These are phyloP conservation scores for Gymnocephalus cernua DNA, from an alignment of 2,113 vertebrate species.

Conservation along the genomic window DNA sequence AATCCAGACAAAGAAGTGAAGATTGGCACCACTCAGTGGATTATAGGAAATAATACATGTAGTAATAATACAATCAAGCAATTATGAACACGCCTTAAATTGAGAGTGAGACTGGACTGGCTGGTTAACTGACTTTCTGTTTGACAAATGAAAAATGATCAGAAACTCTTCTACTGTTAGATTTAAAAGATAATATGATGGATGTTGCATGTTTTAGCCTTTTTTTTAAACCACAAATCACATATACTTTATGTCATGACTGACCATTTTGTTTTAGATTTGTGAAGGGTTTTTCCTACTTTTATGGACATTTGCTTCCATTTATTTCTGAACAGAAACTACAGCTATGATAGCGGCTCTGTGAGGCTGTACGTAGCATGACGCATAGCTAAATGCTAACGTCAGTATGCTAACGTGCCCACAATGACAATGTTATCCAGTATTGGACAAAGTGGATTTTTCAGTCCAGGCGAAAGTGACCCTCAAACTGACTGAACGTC, in stretches of 20 bases:
- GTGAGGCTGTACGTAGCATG: too few species aligned
- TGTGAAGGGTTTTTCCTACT: not conserved
- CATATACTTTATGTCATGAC: not conserved
- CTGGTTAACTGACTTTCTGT: not conserved
- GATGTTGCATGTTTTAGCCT: not conserved
- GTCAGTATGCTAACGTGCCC: not conserved
- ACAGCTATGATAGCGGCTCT: not conserved
- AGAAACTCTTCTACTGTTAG: not conserved
- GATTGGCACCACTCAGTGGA: not conserved
- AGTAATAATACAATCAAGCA: not conserved
- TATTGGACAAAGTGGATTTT: not conserved
- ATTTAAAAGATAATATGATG: not conserved
- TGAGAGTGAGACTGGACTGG: not conserved
- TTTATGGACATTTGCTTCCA: not conserved
- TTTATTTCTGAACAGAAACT: not conserved
- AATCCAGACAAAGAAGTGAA: slow-evolving; percentile 7
- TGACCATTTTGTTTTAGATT: not conserved
- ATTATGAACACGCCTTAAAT: slow-evolving; percentile 3
- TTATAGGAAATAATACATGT: not conserved
- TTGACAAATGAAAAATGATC: not conserved
- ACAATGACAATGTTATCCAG: not conserved
- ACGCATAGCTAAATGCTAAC: not conserved
- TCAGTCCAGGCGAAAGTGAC: not conserved
- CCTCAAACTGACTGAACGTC: too few species aligned
- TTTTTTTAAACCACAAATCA: not conserved